Conservation (phyloP, 2,888 invertebrate genomes). For the Eristalis pertinax region DNA sequence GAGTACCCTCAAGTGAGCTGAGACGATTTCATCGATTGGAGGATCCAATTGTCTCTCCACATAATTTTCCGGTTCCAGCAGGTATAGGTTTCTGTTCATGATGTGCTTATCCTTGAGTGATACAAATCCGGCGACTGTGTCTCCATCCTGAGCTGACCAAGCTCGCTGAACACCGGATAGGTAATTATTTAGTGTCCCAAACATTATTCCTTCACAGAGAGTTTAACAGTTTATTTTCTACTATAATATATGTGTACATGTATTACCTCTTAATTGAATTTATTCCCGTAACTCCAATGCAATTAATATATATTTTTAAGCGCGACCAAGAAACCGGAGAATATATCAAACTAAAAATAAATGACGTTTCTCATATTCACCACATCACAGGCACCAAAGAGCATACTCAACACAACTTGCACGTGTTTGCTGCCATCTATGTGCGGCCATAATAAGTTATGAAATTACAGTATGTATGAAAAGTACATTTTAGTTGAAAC, state of each 20-base stretch:
- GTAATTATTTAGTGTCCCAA: constrained; percentile 79
- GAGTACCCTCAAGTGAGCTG: constrained; percentile 88
- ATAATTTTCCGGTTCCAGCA: constrained; percentile 87
- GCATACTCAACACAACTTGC: constrained; percentile 48
- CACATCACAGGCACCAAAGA: constrained; percentile 11
- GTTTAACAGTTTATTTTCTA: background rate
- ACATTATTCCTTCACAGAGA: constrained; percentile 72
- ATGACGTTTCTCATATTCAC: constrained; percentile 54
- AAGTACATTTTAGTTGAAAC: background rate
- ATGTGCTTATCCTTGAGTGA: constrained; percentile 89
- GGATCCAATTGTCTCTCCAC: constrained; percentile 87
- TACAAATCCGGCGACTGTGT: constrained; percentile 84
- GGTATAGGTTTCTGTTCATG: constrained; percentile 86
- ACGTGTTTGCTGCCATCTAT: constrained; percentile 35
- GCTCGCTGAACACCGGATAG: constrained; percentile 83
- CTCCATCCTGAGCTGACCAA: constrained; percentile 85
- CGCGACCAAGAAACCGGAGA: constrained; percentile 3
- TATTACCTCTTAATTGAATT: constrained; percentile 20
- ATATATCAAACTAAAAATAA: constrained; percentile 42
- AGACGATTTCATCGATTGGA: constrained; percentile 89
- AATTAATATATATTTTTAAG: background rate
- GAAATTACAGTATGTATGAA: background rate
- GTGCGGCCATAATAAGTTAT: background rate
- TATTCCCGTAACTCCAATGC: background rate
- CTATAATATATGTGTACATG: background rate